Evolutionary conservation across 2,797 vertebrate genomes (phyloP).

Genomic region (Catamblyrhynchus diadema): DNA sequence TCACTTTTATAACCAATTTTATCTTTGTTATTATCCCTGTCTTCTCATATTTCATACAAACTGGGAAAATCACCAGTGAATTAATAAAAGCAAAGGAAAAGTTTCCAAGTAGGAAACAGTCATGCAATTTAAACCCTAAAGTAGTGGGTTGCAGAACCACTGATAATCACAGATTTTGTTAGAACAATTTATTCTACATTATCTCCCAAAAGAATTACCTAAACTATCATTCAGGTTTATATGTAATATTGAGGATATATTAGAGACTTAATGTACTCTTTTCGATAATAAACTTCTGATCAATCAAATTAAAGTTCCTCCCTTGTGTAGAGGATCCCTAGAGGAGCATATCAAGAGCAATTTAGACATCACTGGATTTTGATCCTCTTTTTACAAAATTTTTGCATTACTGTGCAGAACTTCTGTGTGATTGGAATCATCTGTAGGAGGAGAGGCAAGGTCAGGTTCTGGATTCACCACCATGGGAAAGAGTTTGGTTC

Average conservation of each 20-base stretch:
- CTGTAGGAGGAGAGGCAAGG: background rate
- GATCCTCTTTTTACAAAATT: background rate
- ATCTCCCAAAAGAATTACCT: background rate
- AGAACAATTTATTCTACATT: background rate
- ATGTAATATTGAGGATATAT: background rate
- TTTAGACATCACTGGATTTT: background rate
- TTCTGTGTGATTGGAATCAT: background rate
- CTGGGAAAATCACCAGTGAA: background rate
- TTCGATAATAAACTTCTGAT: background rate
- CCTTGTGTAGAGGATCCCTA: background rate
- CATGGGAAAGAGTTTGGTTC: fast-evolving
- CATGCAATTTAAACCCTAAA: background rate
- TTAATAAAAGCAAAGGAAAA: background rate
- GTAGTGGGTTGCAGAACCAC: background rate
- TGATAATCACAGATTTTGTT: background rate
- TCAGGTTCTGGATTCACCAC: fast-evolving
- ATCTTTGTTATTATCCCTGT: background rate
- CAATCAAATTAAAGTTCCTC: background rate
- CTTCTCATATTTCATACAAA: background rate
- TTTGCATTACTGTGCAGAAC: fast-evolving
- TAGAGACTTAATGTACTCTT: background rate
- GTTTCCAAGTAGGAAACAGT: background rate
- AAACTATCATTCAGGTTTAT: background rate
- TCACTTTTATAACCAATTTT: slow-evolving; percentile 16
- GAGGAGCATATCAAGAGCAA: background rate